Conservation (phyloP, 2,888 invertebrate species). For the Agrochola lota region DNA sequence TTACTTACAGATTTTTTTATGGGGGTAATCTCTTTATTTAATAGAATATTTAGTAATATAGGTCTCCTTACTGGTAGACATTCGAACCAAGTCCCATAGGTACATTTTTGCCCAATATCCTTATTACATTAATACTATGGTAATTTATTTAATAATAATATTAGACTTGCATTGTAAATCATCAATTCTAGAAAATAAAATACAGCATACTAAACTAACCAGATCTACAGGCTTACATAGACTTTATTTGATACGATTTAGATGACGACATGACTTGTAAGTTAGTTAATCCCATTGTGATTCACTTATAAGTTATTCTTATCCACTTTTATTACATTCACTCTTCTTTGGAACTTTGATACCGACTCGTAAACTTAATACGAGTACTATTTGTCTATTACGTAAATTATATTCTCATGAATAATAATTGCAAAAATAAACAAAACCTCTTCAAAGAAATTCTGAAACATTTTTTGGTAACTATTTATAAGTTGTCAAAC, state of each 20-base stretch:
- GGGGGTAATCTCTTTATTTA: background rate
- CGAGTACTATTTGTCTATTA: slow-evolving; percentile 32
- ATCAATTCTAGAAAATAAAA: slow-evolving; percentile 4
- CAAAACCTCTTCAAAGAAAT: slow-evolving; percentile 1
- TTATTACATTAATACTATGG: background rate
- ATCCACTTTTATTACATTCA: slow-evolving; percentile 64
- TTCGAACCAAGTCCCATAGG: background rate
- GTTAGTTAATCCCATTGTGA: slow-evolving; percentile 51
- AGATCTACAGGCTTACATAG: background rate
- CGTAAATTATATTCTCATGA: slow-evolving; percentile 40
- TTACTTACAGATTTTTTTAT: background rate
- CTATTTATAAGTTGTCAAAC: background rate
- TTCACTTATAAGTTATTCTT: slow-evolving; percentile 60
- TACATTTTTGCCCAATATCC: background rate
- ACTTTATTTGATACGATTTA: slow-evolving; percentile 33
- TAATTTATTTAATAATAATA: background rate
- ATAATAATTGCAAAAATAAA: slow-evolving; percentile 24
- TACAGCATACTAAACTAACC: background rate
- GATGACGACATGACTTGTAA: slow-evolving; percentile 41
- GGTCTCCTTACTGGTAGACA: background rate
- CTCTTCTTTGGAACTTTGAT: slow-evolving; percentile 62
- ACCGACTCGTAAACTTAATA: slow-evolving; percentile 45
- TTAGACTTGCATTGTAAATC: background rate
- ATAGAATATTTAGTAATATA: background rate
- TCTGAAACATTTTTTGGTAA: slow-evolving; percentile 5